Conservation (phyloP, 2,888 invertebrate species). For the Octonoba sinensis region DNA sequence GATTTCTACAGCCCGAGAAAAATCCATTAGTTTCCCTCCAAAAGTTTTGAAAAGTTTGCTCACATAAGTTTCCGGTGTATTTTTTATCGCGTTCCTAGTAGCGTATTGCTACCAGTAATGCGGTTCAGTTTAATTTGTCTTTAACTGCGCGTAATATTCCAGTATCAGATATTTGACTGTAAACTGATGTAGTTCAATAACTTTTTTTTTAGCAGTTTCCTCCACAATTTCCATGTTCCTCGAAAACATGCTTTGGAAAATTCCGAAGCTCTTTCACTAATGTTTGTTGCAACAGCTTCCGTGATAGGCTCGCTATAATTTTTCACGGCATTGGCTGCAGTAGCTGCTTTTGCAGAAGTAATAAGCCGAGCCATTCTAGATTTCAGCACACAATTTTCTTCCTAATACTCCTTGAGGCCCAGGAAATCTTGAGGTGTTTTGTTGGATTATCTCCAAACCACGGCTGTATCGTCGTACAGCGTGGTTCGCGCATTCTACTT, state of each 20-base stretch:
- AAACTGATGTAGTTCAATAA: neutral
- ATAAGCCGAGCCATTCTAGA: neutral
- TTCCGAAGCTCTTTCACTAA: slow-evolving; percentile 8
- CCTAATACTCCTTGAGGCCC: neutral
- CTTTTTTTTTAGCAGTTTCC: neutral
- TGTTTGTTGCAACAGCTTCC: neutral
- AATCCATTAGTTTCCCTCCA: slow-evolving; percentile 18
- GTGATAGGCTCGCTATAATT: neutral
- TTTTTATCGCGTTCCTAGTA: slow-evolving; percentile 16
- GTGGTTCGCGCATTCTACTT: slow-evolving; percentile 21
- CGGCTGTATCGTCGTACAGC: neutral
- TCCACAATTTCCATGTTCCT: slow-evolving; percentile 2
- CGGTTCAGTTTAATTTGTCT: neutral
- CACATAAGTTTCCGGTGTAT: slow-evolving; percentile 14
- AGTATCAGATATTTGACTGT: neutral
- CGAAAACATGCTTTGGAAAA: slow-evolving; percentile 14
- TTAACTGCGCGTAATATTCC: slow-evolving; percentile 2
- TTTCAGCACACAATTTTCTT: neutral
- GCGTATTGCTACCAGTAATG: neutral
- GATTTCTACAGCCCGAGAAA: neutral
- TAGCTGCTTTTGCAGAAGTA: neutral
- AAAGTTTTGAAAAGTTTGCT: slow-evolving; percentile 24
- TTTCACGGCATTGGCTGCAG: neutral
- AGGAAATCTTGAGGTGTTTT: neutral
- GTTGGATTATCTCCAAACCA: neutral